phyloP scores from a whole-genome alignment of 2,797 vertebrate genomes.

The Ataeniobius toweri region DNA sequence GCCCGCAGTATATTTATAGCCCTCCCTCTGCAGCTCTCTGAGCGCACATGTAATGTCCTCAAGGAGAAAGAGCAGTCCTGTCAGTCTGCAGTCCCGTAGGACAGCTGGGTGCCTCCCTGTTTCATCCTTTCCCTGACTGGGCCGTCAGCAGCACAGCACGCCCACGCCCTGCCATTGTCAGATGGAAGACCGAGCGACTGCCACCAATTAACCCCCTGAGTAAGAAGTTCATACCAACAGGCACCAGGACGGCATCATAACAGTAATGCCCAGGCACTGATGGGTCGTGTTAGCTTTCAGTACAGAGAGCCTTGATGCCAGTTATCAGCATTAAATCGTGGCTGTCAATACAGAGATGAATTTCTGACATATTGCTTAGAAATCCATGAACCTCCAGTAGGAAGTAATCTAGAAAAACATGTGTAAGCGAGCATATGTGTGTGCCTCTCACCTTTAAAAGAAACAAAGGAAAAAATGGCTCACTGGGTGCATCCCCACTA shows the following conservation, averaged over 20 bases:
- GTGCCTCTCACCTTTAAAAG: conserved; percentile 55
- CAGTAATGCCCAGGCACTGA: conserved; percentile 34
- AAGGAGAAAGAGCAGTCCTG: conserved; percentile 63
- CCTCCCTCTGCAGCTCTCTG: conserved; percentile 25
- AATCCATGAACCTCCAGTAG: conserved; percentile 19
- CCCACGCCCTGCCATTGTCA: conserved; percentile 61
- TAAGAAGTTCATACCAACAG: conserved; percentile 36
- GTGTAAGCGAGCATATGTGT: conserved; percentile 33
- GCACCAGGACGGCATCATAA: conserved; percentile 35
- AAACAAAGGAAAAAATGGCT: conserved; percentile 64
- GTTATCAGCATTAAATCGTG: conserved; percentile 43
- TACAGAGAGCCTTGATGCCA: conserved; percentile 1
- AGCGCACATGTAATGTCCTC: conserved; percentile 16
- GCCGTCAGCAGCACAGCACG: conserved; percentile 57
- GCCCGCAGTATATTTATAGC: conserved; percentile 39
- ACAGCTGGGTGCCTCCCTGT: conserved; percentile 29
- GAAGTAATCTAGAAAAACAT: conserved; percentile 47
- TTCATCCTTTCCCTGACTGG: conserved; percentile 59
- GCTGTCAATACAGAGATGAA: conserved; percentile 28
- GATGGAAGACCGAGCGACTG: conserved; percentile 47
- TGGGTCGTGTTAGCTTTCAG: conserved; percentile 36
- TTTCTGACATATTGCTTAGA: conserved; percentile 27
- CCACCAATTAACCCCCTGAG: conserved; percentile 74
- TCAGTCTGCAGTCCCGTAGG: conserved; percentile 57
- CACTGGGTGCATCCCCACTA: conserved; percentile 51